phyloP scores from a whole-genome alignment of 2,888 invertebrate species.

The Aricia artaxerxes region DNA sequence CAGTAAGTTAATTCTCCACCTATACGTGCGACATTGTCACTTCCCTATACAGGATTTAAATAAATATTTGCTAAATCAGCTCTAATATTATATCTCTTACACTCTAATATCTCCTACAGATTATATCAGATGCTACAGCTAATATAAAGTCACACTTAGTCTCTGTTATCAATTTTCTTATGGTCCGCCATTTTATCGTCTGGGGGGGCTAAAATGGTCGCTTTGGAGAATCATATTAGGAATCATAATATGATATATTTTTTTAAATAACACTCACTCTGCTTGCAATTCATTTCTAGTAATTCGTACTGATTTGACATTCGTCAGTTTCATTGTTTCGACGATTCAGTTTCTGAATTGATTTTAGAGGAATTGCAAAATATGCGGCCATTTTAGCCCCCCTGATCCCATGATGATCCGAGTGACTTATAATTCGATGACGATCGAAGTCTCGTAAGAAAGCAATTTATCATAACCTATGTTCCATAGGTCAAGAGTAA shows the following conservation, averaged over 20 bases:
- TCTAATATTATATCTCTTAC: neutral
- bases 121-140: neutral
- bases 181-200: neutral
- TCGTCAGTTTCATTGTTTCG: too few relatives aligned
- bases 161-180: neutral
- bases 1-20: conserved; percentile 62
- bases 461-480: conserved; percentile 8
- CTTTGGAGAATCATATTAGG: too few relatives aligned
- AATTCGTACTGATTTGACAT: too few relatives aligned
- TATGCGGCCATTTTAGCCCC: neutral
- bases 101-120: neutral
- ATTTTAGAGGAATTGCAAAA: too few relatives aligned
- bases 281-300: too few relatives aligned
- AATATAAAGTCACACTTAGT: neutral
- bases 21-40: conserved; percentile 48
- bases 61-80: neutral
- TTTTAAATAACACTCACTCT: too few relatives aligned
- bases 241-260: too few relatives aligned
- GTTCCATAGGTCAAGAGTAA: conserved; percentile 24
- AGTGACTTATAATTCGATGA: neutral
- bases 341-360: too few relatives aligned
- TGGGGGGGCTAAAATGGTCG: too few relatives aligned
- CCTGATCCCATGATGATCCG: neutral
- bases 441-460: neutral
- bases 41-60: conserved; percentile 36